Evolutionary conservation across 2,888 invertebrate genomes (phyloP).

Genomic region (Dendrolimus pini): DNA sequence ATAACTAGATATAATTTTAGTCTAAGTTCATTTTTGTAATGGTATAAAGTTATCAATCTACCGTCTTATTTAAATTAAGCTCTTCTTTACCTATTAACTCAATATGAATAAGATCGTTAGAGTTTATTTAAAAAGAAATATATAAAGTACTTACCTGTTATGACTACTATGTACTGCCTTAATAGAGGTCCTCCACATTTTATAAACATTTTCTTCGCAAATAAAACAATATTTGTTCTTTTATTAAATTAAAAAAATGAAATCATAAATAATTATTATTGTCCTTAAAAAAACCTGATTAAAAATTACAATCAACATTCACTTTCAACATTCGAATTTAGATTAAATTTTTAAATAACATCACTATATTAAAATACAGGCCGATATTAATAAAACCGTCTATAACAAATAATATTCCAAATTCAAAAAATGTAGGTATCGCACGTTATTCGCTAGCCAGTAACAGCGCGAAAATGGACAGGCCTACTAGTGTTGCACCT

Average conservation of each 20-base stretch:
- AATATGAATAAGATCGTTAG: no score
- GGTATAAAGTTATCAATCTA: no score
- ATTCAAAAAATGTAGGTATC: not conserved
- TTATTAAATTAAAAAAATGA: not conserved
- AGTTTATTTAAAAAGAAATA: not conserved
- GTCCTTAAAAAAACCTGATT: not conserved
- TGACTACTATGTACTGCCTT: slow-evolving; percentile 30
- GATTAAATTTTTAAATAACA: no score
- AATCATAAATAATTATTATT: not conserved
- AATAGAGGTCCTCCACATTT: slow-evolving; percentile 14
- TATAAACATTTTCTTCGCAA: not conserved
- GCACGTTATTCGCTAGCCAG: not conserved
- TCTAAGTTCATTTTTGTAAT: no score
- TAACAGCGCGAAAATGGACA: not conserved
- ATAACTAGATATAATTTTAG: no score
- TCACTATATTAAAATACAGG: no score
- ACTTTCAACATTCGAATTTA: no score
- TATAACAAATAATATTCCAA: not conserved
- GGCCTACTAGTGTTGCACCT: slow-evolving; percentile 1
- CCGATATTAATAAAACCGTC: no score
- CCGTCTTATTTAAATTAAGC: no score
- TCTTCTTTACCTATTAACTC: no score
- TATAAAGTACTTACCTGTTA: slow-evolving; percentile 20
- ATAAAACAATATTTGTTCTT: not conserved
- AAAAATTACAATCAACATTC: no score